Percentiles rank a stretch among this genome's conserved stretches.
Evolutionary conservation across 2,888 invertebrate species (phyloP).

Genomic region (Drosophila austrosaltans): DNA sequence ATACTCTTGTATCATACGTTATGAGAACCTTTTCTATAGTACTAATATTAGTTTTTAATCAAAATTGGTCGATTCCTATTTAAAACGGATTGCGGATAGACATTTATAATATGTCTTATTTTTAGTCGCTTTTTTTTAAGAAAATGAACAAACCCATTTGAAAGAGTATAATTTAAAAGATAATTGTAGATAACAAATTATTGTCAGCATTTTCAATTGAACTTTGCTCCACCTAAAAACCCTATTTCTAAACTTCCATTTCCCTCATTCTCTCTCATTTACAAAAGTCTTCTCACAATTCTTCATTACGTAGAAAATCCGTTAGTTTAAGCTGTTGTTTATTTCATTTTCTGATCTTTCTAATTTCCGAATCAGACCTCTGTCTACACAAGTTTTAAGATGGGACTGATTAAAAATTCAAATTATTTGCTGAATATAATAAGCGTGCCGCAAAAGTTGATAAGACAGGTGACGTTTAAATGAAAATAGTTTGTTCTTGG

Average conservation of each 20-base stretch:
- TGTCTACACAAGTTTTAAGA: not conserved
- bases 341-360: not conserved
- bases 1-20: not conserved
- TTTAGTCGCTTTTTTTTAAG: too few species aligned
- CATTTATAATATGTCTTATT: too few species aligned
- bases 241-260: not conserved
- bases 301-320: not conserved
- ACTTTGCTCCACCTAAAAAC: not conserved
- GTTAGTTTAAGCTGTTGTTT: not conserved
- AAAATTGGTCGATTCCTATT: too few species aligned
- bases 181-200: too few species aligned
- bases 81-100: too few species aligned
- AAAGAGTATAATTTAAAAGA: not conserved
- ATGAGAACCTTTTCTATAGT: too few species aligned
- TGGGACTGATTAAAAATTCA: not conserved
- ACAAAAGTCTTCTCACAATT: not conserved
- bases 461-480: constrained; percentile 3
- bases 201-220: not conserved
- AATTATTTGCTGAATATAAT: not conserved
- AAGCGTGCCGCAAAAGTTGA: not conserved
- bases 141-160: too few species aligned
- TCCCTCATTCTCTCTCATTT: not conserved
- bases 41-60: too few species aligned
- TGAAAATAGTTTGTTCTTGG: not conserved
- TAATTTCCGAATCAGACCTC: not conserved